phyloP scores from a whole-genome alignment of 2,888 invertebrate species.

The Spodoptera exigua region DNA sequence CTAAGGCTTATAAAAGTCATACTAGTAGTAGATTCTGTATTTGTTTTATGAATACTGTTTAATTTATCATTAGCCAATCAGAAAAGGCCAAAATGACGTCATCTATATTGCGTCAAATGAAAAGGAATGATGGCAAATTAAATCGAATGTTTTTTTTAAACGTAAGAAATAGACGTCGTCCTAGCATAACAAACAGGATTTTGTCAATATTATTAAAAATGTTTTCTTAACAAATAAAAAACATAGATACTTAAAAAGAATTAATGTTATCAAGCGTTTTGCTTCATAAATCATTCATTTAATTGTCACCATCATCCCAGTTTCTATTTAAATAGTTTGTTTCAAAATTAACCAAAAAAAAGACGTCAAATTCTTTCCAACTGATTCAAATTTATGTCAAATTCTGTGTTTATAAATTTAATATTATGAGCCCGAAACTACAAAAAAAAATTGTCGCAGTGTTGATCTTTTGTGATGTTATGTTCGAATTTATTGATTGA shows the following conservation, averaged over 20 bases:
- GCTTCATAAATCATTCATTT: no score
- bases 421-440: not conserved
- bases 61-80: constrained; percentile 6
- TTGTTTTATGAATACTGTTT: constrained; percentile 6
- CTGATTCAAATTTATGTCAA: not conserved
- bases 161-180: no score
- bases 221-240: no score
- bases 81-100: not conserved
- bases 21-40: constrained; percentile 5
- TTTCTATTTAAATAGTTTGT: not conserved
- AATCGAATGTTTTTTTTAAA: no score
- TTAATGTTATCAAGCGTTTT: no score
- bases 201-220: no score
- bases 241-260: no score
- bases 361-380: not conserved
- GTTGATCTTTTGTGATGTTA: constrained; percentile 37
- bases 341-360: not conserved
- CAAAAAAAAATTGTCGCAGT: not conserved
- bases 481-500: constrained; percentile 19
- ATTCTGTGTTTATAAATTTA: constrained; percentile 1
- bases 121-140: no score
- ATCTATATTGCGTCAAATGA: not conserved
- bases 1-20: constrained; percentile 8
- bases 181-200: no score
- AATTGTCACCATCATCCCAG: no score